Evolutionary conservation across 2,888 invertebrate genomes (phyloP).

Genomic region (Petrolisthes cinctipes): DNA sequence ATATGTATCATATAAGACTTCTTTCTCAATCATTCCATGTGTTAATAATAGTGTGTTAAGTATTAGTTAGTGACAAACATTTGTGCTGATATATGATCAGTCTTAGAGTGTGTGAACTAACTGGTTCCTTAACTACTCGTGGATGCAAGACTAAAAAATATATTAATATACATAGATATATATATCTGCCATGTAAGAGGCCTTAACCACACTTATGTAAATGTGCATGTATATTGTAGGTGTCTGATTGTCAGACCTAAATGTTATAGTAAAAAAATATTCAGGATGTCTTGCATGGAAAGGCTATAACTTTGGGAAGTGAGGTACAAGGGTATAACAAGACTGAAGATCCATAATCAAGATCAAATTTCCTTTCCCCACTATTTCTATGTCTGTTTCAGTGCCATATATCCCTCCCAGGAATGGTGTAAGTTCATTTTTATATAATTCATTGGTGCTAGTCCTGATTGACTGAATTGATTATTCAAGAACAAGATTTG

Average conservation of each 20-base stretch:
- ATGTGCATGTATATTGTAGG: background rate
- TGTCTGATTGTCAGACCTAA: background rate
- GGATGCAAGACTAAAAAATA: background rate
- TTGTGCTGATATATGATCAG: background rate
- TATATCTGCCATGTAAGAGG: slow-evolving; percentile 41
- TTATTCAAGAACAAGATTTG: too few relatives aligned
- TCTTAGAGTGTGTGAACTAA: slow-evolving; percentile 5
- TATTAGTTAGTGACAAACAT: background rate
- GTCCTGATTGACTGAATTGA: too few relatives aligned
- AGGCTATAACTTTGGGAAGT: too few relatives aligned
- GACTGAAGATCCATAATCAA: too few relatives aligned
- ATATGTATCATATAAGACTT: background rate
- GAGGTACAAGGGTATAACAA: too few relatives aligned
- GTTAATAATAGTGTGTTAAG: background rate
- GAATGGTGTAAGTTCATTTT: too few relatives aligned
- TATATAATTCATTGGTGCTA: too few relatives aligned
- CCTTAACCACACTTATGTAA: slow-evolving; percentile 31
- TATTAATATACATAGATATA: background rate
- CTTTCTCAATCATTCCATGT: background rate
- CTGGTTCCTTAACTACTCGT: slow-evolving; percentile 7
- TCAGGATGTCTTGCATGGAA: too few relatives aligned
- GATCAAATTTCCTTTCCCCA: too few relatives aligned
- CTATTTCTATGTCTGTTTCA: too few relatives aligned
- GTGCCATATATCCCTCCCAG: too few relatives aligned
- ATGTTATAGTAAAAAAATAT: background rate